A percentile compares a stretch with the other conserved stretches of the same genome.
These are phyloP conservation scores for Adelognathus sp. DNA, from an alignment of 2,888 invertebrate genomes.

Conservation along the genomic window DNA sequence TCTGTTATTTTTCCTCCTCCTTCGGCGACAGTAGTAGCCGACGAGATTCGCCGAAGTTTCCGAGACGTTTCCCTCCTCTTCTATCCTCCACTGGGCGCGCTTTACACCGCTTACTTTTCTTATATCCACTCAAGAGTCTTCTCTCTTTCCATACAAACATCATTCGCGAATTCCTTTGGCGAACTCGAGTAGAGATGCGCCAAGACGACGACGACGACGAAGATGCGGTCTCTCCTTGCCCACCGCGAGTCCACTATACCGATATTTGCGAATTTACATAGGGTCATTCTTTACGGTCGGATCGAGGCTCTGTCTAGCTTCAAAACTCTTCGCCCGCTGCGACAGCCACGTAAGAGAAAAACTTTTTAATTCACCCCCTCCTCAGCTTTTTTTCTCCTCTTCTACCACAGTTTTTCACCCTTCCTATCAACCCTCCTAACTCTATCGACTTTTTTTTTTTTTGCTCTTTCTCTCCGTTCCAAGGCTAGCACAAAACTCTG, in stretches of 20 bases:
- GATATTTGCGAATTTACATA: slow-evolving; percentile 75
- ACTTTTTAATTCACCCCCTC: slow-evolving; percentile 62
- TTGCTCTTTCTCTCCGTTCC: slow-evolving; percentile 10
- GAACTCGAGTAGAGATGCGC: slow-evolving; percentile 58
- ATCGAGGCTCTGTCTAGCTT: slow-evolving; percentile 44
- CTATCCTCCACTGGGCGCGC: slow-evolving; percentile 12
- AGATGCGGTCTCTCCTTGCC: slow-evolving; percentile 55
- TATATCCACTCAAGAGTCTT: slow-evolving; percentile 42
- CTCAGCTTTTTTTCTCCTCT: slow-evolving; percentile 26
- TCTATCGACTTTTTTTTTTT: slow-evolving; percentile 10
- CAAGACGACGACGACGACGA: slow-evolving; percentile 16
- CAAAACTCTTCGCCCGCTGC: slow-evolving; percentile 32
- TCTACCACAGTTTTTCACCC: not conserved
- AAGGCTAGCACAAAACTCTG: slow-evolving; percentile 15
- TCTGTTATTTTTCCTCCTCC: not conserved
- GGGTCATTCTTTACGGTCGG: slow-evolving; percentile 67
- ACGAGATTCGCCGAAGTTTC: not conserved
- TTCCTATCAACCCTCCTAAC: slow-evolving; percentile 47
- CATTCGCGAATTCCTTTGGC: slow-evolving; percentile 68
- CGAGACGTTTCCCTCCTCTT: slow-evolving; percentile 17
- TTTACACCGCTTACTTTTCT: slow-evolving; percentile 47
- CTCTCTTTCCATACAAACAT: slow-evolving; percentile 68
- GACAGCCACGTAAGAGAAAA: slow-evolving; percentile 64
- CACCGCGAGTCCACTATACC: slow-evolving; percentile 69
- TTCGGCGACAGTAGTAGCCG: slow-evolving; percentile 19